phyloP scores from a whole-genome alignment of 2,888 invertebrate genomes.

The Lepas anatifera region DNA sequence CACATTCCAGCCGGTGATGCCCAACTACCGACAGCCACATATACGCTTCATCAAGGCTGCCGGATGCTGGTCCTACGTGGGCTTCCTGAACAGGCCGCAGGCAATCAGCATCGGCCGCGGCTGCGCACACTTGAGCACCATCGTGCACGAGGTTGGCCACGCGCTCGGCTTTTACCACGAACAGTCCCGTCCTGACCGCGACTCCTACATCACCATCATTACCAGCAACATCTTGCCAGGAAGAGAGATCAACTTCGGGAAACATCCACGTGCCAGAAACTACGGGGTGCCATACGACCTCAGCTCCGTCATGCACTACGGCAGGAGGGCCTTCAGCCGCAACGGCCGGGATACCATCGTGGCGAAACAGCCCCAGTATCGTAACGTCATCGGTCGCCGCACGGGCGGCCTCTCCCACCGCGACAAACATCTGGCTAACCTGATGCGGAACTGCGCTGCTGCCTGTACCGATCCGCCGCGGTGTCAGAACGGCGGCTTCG shows the following conservation, averaged over 20 bases:
- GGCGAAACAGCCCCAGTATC: neutral
- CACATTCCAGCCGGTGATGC: no score
- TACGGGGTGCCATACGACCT: neutral
- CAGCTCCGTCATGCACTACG: conserved; percentile 2
- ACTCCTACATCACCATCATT: no score
- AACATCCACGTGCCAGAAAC: neutral
- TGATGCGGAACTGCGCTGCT: neutral
- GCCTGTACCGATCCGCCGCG: neutral
- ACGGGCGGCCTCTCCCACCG: neutral
- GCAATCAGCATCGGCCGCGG: no score
- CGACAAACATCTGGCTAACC: neutral
- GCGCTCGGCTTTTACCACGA: no score
- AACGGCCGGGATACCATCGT: neutral
- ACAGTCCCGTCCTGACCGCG: no score
- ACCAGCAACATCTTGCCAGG: neutral
- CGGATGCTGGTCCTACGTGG: no score
- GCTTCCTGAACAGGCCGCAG: no score
- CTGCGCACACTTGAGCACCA: no score
- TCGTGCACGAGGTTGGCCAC: no score
- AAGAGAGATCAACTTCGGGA: conserved; percentile 9
- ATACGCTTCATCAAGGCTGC: no score
- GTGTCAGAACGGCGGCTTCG: neutral
- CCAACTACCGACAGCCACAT: no score
- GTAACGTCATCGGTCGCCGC: neutral
- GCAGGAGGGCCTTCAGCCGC: neutral